These are phyloP conservation scores for Drosophila maculinotata DNA, from an alignment of 2,888 invertebrate species.

Conservation along the genomic window DNA sequence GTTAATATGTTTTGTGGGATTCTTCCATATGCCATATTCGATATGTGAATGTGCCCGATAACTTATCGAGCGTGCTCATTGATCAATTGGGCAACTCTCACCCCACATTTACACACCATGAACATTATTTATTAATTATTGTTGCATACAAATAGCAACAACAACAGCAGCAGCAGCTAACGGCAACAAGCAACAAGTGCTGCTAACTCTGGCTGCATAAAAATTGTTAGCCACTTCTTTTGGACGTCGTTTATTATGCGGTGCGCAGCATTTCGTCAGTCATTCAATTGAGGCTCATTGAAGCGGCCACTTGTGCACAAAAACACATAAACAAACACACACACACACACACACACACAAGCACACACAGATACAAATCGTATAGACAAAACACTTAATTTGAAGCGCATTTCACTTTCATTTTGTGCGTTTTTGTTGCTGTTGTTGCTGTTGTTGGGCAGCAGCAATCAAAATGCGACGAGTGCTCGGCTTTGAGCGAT, in stretches of 20 bases:
- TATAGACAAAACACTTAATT: constrained; percentile 62
- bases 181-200: constrained; percentile 3
- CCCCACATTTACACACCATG: constrained; percentile 42
- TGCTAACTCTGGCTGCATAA: constrained; percentile 42
- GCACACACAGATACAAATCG: too few species aligned
- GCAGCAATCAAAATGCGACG: constrained; percentile 64
- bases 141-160: constrained; percentile 56
- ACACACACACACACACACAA: constrained; percentile 11
- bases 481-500: constrained; percentile 31
- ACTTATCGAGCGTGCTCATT: constrained; percentile 53
- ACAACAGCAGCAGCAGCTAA: constrained; percentile 18
- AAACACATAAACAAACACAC: constrained; percentile 30
- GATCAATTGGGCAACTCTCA: constrained; percentile 58
- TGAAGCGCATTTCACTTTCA: constrained; percentile 79
- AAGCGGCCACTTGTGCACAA: constrained; percentile 54
- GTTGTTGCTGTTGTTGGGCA: too few species aligned
- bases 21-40: constrained; percentile 13
- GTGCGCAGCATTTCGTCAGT: constrained; percentile 69
- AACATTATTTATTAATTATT: constrained; percentile 70
- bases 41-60: constrained; percentile 33
- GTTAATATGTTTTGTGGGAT: neutral
- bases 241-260: constrained; percentile 67
- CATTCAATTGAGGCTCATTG: constrained; percentile 74
- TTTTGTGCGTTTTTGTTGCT: constrained; percentile 41
- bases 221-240: constrained; percentile 55